phyloP scores from a whole-genome alignment of 2,113 vertebrate genomes.

The Dolichotis patagonum region DNA sequence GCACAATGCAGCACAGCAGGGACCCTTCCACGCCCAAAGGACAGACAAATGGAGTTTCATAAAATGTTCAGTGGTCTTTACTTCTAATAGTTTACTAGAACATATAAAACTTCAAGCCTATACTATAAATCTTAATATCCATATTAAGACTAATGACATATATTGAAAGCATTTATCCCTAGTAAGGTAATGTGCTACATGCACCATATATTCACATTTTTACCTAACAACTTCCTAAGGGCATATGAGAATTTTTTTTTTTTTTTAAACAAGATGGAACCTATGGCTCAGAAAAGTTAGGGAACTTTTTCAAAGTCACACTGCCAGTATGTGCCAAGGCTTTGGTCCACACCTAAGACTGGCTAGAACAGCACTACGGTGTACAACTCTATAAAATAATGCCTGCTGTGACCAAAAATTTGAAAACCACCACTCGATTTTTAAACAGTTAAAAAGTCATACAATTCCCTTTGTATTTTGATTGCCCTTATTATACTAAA shows the following conservation, averaged over 20 bases:
- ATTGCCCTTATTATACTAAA: slow-evolving; percentile 27
- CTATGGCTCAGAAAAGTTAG: not conserved
- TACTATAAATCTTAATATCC: not conserved
- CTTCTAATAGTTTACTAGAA: not conserved
- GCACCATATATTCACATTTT: not conserved
- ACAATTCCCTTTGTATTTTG: not conserved
- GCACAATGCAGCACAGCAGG: not conserved
- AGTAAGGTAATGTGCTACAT: not conserved
- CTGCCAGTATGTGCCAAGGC: not conserved
- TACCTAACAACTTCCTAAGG: not conserved
- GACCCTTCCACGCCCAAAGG: not conserved
- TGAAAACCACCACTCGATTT: not conserved
- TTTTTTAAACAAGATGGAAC: not conserved
- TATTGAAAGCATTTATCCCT: not conserved
- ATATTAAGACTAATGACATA: not conserved
- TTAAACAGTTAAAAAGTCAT: not conserved
- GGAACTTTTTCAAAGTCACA: not conserved
- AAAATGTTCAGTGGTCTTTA: not conserved
- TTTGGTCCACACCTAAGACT: not conserved
- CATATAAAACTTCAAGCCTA: not conserved
- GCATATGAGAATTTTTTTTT: not conserved
- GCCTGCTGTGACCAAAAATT: not conserved
- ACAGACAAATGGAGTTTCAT: not conserved
- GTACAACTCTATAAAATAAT: not conserved
- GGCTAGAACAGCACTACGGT: not conserved